These are phyloP conservation scores for Potamarius usumacintae DNA, from an alignment of 2,113 vertebrate species.

Conservation along the genomic window DNA sequence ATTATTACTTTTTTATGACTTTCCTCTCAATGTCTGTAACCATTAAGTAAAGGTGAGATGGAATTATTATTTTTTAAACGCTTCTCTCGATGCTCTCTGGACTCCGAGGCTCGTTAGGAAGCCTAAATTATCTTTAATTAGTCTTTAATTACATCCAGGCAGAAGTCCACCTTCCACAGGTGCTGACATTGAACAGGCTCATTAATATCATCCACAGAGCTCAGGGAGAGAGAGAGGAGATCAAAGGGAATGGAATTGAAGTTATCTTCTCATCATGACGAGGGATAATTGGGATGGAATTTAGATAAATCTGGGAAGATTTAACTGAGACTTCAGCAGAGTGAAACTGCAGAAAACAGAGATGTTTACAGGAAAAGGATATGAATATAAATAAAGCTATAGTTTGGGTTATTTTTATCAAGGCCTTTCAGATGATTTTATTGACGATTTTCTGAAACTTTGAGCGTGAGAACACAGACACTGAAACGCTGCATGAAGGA, in stretches of 20 bases:
- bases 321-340: conserved; percentile 56
- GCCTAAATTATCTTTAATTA: conserved; percentile 70
- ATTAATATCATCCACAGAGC: conserved; percentile 57
- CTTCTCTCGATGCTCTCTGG: conserved; percentile 49
- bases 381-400: not conserved
- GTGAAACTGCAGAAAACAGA: conserved; percentile 11
- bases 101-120: conserved; percentile 68
- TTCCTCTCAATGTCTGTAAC: not conserved
- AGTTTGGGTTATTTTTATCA: not conserved
- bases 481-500: not conserved
- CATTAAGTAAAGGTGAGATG: conserved; percentile 28
- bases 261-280: conserved; percentile 68
- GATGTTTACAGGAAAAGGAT: too few relatives aligned
- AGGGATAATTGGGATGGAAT: conserved; percentile 60
- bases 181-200: conserved; percentile 52
- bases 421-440: not conserved
- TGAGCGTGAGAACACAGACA: not conserved
- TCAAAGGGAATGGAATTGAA: conserved; percentile 72
- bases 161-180: conserved; percentile 61
- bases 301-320: conserved; percentile 52
- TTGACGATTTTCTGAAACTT: not conserved
- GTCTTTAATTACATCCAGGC: conserved; percentile 54
- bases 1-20: conserved; percentile 4
- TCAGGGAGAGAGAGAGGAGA: conserved; percentile 47
- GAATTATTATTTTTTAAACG: not conserved